phyloP scores from a whole-genome alignment of 2,888 invertebrate genomes.

The Drosophila pseudotakahashii region DNA sequence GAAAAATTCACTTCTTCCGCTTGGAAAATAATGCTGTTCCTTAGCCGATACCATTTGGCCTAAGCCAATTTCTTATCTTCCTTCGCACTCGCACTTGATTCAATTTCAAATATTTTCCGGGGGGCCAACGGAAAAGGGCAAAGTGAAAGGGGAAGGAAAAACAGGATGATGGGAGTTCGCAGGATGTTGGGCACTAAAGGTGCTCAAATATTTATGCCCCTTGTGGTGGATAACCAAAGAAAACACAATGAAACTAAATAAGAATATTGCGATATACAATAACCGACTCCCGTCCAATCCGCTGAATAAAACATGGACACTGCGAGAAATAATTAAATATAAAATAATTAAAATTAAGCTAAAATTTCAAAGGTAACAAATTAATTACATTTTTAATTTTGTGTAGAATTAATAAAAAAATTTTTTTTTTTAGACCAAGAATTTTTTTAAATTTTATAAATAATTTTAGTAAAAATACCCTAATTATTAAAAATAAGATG shows the following conservation, averaged over 20 bases:
- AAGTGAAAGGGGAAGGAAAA: background rate
- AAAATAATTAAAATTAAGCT: background rate
- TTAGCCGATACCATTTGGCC: constrained; percentile 23
- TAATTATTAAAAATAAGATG: too few relatives aligned
- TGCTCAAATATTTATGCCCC: constrained; percentile 48
- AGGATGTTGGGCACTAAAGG: constrained; percentile 35
- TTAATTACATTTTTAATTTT: too few relatives aligned
- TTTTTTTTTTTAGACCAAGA: too few relatives aligned
- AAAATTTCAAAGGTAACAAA: too few relatives aligned
- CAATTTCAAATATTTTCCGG: constrained; percentile 37
- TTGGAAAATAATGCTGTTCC: constrained; percentile 16
- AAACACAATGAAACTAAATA: constrained; percentile 77
- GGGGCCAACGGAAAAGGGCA: constrained; percentile 14
- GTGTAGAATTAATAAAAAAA: too few relatives aligned
- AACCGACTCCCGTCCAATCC: constrained; percentile 60
- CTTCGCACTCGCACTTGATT: constrained; percentile 42
- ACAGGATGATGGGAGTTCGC: constrained; percentile 4
- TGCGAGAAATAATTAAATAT: background rate
- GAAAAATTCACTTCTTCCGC: background rate
- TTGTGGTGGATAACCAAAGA: constrained; percentile 59
- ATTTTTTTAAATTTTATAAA: too few relatives aligned
- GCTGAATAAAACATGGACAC: constrained; percentile 68
- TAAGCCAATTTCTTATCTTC: constrained; percentile 35
- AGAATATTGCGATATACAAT: constrained; percentile 70
- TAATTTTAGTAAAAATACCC: too few relatives aligned